A percentile compares a stretch with the other conserved stretches of the same genome.
phyloP scores from a whole-genome alignment of 2,888 invertebrate species.

The Drosophila histrio region DNA sequence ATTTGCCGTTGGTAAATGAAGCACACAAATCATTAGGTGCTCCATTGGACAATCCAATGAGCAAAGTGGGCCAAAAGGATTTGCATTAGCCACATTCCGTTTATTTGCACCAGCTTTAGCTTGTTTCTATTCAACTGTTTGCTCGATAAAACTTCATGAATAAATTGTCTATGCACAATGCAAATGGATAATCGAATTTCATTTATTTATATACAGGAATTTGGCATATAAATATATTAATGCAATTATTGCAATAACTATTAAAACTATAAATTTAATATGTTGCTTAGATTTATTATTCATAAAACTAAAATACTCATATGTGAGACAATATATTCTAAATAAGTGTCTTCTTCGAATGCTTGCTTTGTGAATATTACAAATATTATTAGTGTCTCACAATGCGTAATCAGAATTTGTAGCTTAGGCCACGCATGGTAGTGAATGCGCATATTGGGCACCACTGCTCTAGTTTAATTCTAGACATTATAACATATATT shows the following conservation, averaged over 20 bases:
- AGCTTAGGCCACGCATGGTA: too few relatives aligned
- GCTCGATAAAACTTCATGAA: background rate
- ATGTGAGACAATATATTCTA: background rate
- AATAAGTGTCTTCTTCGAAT: too few relatives aligned
- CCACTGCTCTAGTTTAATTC: too few relatives aligned
- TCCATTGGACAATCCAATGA: constrained; percentile 33
- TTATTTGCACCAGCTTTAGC: background rate
- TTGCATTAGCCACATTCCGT: constrained; percentile 24
- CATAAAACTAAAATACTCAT: background rate
- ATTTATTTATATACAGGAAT: background rate
- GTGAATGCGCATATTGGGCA: too few relatives aligned
- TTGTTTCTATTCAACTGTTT: constrained; percentile 6
- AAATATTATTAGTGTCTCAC: too few relatives aligned
- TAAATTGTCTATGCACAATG: background rate
- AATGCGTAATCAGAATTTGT: too few relatives aligned
- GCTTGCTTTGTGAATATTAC: too few relatives aligned
- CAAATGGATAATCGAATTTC: background rate
- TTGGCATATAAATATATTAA: background rate
- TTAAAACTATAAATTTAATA: background rate
- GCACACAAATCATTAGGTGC: constrained; percentile 47
- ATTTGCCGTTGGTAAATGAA: constrained; percentile 32
- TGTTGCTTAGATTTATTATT: background rate
- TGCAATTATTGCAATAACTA: too few relatives aligned
- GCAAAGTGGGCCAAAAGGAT: constrained; percentile 14
- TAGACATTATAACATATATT: too few relatives aligned